These are phyloP conservation scores for Chymomyza caudatula DNA, from an alignment of 2,888 invertebrate species.

Conservation along the genomic window DNA sequence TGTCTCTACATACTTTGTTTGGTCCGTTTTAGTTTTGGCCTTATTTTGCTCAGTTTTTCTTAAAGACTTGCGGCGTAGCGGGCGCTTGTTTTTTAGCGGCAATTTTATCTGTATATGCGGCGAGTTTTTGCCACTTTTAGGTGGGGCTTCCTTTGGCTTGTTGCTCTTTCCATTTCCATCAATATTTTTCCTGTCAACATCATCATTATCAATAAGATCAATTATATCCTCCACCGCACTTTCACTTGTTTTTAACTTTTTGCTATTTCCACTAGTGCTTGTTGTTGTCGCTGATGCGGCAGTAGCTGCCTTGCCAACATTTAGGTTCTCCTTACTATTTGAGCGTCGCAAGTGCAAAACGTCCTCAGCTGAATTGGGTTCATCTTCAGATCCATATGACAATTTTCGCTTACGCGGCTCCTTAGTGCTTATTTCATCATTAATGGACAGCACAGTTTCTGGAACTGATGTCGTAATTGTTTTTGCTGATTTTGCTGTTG, in stretches of 20 bases:
- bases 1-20: neutral
- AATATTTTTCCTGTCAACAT: conserved; percentile 13
- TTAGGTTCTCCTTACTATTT: conserved; percentile 53
- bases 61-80: conserved; percentile 59
- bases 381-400: conserved; percentile 52
- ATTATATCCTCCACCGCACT: conserved; percentile 25
- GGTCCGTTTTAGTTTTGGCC: neutral
- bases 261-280: conserved; percentile 13
- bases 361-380: conserved; percentile 6
- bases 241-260: conserved; percentile 37
- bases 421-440: conserved; percentile 6
- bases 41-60: conserved; percentile 13
- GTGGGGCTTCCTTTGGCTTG: neutral
- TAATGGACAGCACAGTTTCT: neutral
- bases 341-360: conserved; percentile 35
- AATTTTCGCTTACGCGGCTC: conserved; percentile 72
- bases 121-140: neutral
- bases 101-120: conserved; percentile 67
- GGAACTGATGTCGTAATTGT: conserved; percentile 9
- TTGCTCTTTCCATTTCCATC: neutral
- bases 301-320: conserved; percentile 3
- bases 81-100: conserved; percentile 62
- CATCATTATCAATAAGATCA: conserved; percentile 34
- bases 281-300: neutral
- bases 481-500: conserved; percentile 22